phyloP scores from a whole-genome alignment of 1,140 invertebrate species.

The Orius insidiosus region DNA sequence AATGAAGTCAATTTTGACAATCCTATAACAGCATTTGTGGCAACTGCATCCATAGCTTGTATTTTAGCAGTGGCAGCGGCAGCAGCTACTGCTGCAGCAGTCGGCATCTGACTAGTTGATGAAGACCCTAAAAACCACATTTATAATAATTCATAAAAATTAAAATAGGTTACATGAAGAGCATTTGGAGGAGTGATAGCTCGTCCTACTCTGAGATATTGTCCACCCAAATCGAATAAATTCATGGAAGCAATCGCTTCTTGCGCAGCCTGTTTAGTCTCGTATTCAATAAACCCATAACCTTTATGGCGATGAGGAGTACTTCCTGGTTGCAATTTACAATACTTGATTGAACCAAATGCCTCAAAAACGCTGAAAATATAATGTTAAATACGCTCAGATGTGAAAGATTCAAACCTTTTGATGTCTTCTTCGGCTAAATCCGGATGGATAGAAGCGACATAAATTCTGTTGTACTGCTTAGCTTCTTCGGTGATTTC shows the following conservation, averaged over 20 bases:
- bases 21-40: conserved; percentile 50
- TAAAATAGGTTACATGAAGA: conserved; percentile 28
- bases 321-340: conserved; percentile 73
- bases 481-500: conserved; percentile 97
- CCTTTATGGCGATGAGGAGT: conserved; percentile 82
- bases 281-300: conserved; percentile 98
- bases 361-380: conserved; percentile 86
- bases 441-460: conserved; percentile 94
- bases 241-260: conserved; percentile 99
- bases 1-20: conserved; percentile 21
- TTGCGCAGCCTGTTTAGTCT: conserved; percentile 74
- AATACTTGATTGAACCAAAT: conserved; percentile 90
- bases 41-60: conserved; percentile 90
- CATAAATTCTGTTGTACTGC: conserved; percentile 92
- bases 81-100: conserved; percentile 84
- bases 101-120: conserved; percentile 70
- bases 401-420: too few relatives aligned
- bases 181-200: conserved; percentile 90
- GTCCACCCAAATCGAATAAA: conserved; percentile 93
- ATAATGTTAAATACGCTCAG: conserved; percentile 5
- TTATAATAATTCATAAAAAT: too few relatives aligned
- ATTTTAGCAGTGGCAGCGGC: conserved; percentile 97
- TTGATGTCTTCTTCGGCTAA: conserved; percentile 94
- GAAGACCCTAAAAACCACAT: conserved; percentile 41
- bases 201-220: conserved; percentile 84